Evolutionary conservation across 2,797 vertebrate genomes (phyloP).

Genomic region (Alcedo quadribrachys): DNA sequence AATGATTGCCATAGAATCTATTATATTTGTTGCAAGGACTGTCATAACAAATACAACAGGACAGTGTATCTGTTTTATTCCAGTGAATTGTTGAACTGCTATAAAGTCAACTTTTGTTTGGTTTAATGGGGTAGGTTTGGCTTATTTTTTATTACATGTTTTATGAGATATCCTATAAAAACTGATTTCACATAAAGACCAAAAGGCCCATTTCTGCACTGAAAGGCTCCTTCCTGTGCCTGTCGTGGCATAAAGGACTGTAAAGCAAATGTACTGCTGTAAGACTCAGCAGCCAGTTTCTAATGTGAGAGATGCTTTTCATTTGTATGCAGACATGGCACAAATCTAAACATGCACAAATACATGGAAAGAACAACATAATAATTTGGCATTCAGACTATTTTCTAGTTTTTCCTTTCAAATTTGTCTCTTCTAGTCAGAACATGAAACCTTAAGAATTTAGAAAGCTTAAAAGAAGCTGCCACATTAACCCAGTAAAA

Average conservation of each 20-base stretch:
- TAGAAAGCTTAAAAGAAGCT: not conserved
- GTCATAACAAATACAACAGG: not conserved
- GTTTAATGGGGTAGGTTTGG: not conserved
- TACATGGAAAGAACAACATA: not conserved
- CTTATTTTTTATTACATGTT: not conserved
- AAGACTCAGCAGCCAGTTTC: not conserved
- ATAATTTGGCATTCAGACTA: not conserved
- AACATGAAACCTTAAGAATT: not conserved
- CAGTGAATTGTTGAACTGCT: not conserved
- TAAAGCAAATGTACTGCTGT: not conserved
- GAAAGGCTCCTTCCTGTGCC: not conserved
- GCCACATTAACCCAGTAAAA: not conserved
- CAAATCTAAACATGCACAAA: not conserved
- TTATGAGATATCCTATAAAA: not conserved
- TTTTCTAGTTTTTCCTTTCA: not conserved
- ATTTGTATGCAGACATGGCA: not conserved
- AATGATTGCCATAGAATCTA: slow-evolving; percentile 37
- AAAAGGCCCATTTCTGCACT: not conserved
- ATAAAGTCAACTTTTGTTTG: not conserved
- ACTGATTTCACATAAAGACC: not conserved
- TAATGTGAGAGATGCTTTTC: not conserved
- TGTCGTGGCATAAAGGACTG: not conserved
- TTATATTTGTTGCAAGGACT: slow-evolving; percentile 1
- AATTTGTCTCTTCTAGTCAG: not conserved
- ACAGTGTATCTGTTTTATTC: not conserved